Evolutionary conservation across 2,888 invertebrate species (phyloP).

Genomic region (Epirrhoe tristata): DNA sequence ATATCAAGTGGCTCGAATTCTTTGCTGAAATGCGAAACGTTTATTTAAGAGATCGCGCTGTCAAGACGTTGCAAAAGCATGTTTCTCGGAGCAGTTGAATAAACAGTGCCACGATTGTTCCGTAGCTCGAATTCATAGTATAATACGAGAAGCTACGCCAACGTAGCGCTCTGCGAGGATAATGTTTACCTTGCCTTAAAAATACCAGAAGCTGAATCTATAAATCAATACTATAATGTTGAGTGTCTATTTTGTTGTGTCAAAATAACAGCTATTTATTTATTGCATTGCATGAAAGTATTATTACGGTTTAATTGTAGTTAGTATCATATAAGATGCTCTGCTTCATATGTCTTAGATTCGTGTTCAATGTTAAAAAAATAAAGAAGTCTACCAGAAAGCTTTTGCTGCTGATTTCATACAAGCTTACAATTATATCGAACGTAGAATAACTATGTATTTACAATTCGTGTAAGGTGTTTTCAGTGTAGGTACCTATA

Average conservation of each 20-base stretch:
- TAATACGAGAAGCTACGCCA: constrained; percentile 9
- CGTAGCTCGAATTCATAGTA: constrained; percentile 7
- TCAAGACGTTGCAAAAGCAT: constrained; percentile 14
- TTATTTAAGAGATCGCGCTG: constrained; percentile 9
- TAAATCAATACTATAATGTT: no score
- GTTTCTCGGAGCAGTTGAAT: constrained; percentile 23
- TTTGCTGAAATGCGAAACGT: constrained; percentile 10
- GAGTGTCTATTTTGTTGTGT: no score
- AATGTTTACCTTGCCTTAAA: neutral
- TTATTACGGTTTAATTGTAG: no score
- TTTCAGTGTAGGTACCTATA: no score
- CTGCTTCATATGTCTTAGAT: no score
- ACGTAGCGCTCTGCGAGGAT: constrained; percentile 20
- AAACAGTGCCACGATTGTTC: constrained; percentile 28
- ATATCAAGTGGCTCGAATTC: constrained; percentile 12
- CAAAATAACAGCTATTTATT: no score
- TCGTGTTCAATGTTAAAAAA: constrained; percentile 2
- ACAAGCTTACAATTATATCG: constrained; percentile 27
- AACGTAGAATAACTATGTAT: neutral
- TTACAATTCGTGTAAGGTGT: neutral
- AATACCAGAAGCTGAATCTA: constrained; percentile 1
- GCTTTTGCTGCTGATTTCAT: constrained; percentile 25
- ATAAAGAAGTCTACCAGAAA: constrained; percentile 5
- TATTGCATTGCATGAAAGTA: no score
- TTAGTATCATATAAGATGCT: neutral